Conservation (phyloP, 1,140 invertebrate species). For the Battus philenor region DNA sequence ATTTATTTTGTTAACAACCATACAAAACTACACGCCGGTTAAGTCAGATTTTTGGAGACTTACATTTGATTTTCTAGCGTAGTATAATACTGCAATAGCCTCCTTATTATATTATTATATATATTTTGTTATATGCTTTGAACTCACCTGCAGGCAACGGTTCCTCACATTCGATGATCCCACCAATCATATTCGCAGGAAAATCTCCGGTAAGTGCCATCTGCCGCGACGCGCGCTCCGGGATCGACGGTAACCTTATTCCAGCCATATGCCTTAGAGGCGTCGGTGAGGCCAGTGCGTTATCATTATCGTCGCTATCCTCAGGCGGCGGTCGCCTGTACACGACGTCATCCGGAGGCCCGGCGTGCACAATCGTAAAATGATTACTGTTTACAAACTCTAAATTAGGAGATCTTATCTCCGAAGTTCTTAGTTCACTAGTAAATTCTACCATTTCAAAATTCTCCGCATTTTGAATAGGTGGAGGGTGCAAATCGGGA, state of each 20-base stretch:
- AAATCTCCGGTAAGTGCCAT: conserved; percentile 80
- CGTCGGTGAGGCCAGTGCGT: conserved; percentile 72
- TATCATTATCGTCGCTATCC: conserved; percentile 63
- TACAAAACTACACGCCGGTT: no score
- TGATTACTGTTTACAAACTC: conserved; percentile 72
- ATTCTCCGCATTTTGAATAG: conserved; percentile 60
- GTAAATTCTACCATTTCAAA: conserved; percentile 71
- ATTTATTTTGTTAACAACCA: no score
- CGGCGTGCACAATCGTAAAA: conserved; percentile 68
- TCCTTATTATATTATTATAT: no score
- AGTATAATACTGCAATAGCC: no score
- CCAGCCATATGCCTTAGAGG: conserved; percentile 84
- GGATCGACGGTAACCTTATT: conserved; percentile 88
- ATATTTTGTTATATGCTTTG: no score
- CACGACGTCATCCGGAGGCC: conserved; percentile 63
- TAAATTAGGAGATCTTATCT: conserved; percentile 72
- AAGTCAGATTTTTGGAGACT: no score
- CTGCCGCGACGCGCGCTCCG: conserved; percentile 79
- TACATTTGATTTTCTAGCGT: no score
- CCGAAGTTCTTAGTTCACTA: conserved; percentile 68
- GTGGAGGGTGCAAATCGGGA: conserved; percentile 71
- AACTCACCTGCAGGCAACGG: conserved; percentile 87
- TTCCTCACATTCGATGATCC: conserved; percentile 82
- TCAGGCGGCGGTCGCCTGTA: conserved; percentile 46
- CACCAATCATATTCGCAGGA: conserved; percentile 73